These are phyloP conservation scores for Plutella xylostella DNA, from an alignment of 2,888 invertebrate genomes.

Conservation along the genomic window DNA sequence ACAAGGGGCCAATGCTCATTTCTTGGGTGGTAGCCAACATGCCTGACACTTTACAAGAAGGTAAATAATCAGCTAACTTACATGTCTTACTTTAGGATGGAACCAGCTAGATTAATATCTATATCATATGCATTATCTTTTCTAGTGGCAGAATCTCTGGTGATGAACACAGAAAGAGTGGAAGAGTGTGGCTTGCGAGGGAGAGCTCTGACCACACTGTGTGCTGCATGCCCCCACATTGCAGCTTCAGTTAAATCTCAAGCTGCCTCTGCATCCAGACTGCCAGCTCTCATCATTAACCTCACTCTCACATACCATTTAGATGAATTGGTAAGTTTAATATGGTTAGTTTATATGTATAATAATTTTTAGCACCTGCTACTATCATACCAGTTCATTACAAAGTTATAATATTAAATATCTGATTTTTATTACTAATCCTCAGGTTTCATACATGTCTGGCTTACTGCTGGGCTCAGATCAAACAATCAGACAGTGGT, in stretches of 20 bases:
- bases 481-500: conserved; percentile 91
- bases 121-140: background rate
- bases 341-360: too few species aligned
- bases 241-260: conserved; percentile 86
- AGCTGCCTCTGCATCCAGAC: conserved; percentile 89
- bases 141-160: conserved; percentile 84
- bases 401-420: background rate
- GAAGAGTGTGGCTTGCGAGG: conserved; percentile 90
- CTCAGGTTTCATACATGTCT: conserved; percentile 84
- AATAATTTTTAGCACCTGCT: too few species aligned
- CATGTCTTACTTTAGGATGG: too few species aligned
- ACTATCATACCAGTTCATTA: too few species aligned
- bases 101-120: too few species aligned
- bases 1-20: conserved; percentile 89
- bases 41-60: conserved; percentile 93
- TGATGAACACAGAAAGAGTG: conserved; percentile 86
- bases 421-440: conserved; percentile 9
- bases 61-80: too few species aligned
- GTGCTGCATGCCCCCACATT: conserved; percentile 90
- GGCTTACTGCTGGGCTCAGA: conserved; percentile 92
- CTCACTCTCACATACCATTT: conserved; percentile 79
- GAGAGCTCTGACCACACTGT: conserved; percentile 83
- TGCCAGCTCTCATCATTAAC: conserved; percentile 90
- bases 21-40: conserved; percentile 94
- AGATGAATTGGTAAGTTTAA: conserved; percentile 63